Evolutionary conservation across 2,888 invertebrate genomes (phyloP), one percentile per base, ranked within the genome.

Genomic region (Petrophora chlorosata): DNA sequence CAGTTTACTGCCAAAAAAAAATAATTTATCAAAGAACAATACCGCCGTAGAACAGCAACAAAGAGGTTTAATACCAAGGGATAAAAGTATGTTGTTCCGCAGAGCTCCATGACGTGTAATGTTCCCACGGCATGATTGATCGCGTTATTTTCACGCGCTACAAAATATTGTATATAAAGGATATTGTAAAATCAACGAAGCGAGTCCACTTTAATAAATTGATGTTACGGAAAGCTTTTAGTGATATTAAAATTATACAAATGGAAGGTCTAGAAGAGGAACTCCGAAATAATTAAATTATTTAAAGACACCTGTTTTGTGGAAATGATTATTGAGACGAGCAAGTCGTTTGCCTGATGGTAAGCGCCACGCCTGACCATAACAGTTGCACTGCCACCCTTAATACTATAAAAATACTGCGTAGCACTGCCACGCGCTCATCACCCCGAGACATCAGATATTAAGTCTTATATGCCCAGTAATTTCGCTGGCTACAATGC

Each of bases 81-180:
- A 10, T 32, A 28, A 38, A 45, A 45, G 28, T 39, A 33, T 34
- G 34, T 46, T 47, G 47, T 47, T 45, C 29, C 28, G 16, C 17
- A 26, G 30, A 26, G 16, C 17, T 23, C 33, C 40, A 13, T 23
- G 40, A 47, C 47, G 40, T 45, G 33, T 47, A 40, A 47, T 28
- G 40, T 46, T 9, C 16, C 26, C 33, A 17, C 33, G 14, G 23
- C 12, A 47, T 38, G 47, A 47, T 47, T 47, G 47, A 47, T 47
- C 13, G 40, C 16, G 33, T 23, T 9, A 25, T 40, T 40, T 46
- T 40, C 40, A 29, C 29, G 47, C 22, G 22, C 35, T 8, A 33
- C 13, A 19, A 40, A 47, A 47, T 47, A 40, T 35, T 34, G 7
- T 15, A 9, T 30, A 40, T 28, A 38, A 28, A 15, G 28, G 17